Evolutionary conservation across 2,113 vertebrate species (phyloP).

Genomic region (Serinus canaria): DNA sequence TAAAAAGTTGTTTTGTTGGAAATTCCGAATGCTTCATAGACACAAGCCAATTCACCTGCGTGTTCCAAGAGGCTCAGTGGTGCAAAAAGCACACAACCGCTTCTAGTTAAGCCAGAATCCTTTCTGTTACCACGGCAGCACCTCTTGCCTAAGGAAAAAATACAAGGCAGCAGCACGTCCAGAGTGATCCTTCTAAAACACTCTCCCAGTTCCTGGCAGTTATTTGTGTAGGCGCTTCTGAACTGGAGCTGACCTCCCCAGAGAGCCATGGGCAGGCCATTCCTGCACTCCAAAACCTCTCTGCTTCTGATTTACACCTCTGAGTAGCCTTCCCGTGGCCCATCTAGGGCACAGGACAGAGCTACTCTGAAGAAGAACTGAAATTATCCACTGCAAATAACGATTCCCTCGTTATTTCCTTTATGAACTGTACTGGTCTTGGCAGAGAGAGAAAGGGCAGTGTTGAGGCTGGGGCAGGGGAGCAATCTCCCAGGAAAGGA

Average conservation of each 20-base stretch:
- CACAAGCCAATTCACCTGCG: neutral
- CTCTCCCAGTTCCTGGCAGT: neutral
- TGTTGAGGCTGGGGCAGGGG: neutral
- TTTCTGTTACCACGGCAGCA: neutral
- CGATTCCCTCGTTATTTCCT: rapidly evolving
- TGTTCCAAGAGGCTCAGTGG: neutral
- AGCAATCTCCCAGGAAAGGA: neutral
- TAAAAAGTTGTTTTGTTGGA: neutral
- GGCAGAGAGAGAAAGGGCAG: neutral
- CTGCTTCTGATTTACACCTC: neutral
- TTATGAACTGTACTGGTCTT: rapidly evolving
- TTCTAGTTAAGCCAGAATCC: neutral
- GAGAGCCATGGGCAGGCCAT: neutral
- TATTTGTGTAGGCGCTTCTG: neutral
- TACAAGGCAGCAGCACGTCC: neutral
- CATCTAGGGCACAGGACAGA: neutral
- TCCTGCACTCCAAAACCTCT: neutral
- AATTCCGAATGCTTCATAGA: neutral
- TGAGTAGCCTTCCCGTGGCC: neutral
- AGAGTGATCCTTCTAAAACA: neutral
- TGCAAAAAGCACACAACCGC: neutral
- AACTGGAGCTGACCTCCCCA: neutral
- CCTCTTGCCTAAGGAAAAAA: neutral
- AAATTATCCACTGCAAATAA: neutral
- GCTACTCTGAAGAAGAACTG: neutral